Evolutionary conservation across 2,113 vertebrate genomes (phyloP).

Genomic region (Trinectes maculatus): DNA sequence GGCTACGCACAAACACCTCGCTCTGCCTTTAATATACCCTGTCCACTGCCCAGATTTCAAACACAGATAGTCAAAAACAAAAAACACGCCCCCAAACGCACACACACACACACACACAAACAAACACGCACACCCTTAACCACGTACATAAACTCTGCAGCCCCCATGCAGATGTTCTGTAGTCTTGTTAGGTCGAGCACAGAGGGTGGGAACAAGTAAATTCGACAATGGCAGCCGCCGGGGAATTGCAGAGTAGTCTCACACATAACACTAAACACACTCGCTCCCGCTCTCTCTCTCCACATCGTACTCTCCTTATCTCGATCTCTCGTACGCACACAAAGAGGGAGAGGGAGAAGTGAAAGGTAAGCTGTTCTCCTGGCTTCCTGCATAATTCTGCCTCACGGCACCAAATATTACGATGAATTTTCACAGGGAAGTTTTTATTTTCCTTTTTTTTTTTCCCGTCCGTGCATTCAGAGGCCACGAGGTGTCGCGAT

Average conservation of each 20-base stretch:
- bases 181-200: slow-evolving; percentile 71
- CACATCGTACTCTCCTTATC: slow-evolving; percentile 36
- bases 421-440: slow-evolving; percentile 55
- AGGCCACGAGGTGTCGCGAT: slow-evolving; percentile 45
- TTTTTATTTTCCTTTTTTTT: slow-evolving; percentile 17
- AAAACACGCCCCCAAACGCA: slow-evolving; percentile 61
- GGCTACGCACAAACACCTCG: slow-evolving; percentile 72
- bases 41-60: slow-evolving; percentile 70
- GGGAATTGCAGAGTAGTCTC: slow-evolving; percentile 62
- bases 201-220: slow-evolving; percentile 72
- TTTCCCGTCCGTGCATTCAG: slow-evolving; percentile 16
- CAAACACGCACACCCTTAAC: slow-evolving; percentile 32
- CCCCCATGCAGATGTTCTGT: slow-evolving; percentile 66
- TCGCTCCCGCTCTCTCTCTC: slow-evolving; percentile 43
- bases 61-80: slow-evolving; percentile 73
- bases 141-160: slow-evolving; percentile 58
- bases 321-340: slow-evolving; percentile 38
- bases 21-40: slow-evolving; percentile 75
- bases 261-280: slow-evolving; percentile 47
- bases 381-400: slow-evolving; percentile 75
- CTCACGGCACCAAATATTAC: slow-evolving; percentile 53
- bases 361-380: slow-evolving; percentile 73
- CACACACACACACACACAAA: slow-evolving; percentile 4
- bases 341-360: slow-evolving; percentile 48
- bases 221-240: slow-evolving; percentile 67